A percentile compares a stretch with the other conserved stretches of the same genome.
Evolutionary conservation across 2,797 vertebrate species (phyloP).

Genomic region (Mus minutoides): DNA sequence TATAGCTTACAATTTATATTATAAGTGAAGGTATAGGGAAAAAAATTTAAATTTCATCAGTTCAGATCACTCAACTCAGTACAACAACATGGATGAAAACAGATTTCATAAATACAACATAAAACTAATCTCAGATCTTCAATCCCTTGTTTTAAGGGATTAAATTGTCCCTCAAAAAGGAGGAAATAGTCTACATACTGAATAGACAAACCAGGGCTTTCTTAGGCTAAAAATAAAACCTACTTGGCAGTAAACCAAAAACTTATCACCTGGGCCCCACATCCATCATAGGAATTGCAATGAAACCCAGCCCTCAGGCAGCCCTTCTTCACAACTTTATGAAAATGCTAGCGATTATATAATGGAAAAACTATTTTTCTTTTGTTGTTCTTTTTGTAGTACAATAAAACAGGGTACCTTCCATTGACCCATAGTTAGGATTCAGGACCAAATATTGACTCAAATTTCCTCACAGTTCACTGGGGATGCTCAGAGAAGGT

Average conservation of each 20-base stretch:
- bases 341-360: background rate
- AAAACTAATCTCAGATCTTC: slow-evolving; percentile 25
- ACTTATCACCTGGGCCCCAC: background rate
- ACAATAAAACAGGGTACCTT: background rate
- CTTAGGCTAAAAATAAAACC: background rate
- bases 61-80: slow-evolving; percentile 22
- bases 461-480: background rate
- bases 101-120: background rate
- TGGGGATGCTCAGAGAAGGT: background rate
- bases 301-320: background rate
- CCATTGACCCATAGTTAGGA: background rate
- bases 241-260: background rate
- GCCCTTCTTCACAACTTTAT: background rate
- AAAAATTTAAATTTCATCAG: background rate
- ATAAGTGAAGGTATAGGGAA: background rate
- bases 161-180: background rate
- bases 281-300: background rate
- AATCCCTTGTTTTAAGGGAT: background rate
- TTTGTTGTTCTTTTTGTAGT: background rate
- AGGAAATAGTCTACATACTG: background rate
- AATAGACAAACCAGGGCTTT: background rate
- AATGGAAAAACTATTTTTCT: background rate
- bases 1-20: slow-evolving; percentile 21
- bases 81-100: slow-evolving; percentile 38
- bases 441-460: background rate